Evolutionary conservation across 2,888 invertebrate genomes (phyloP).

Genomic region (Steromphala cineraria): DNA sequence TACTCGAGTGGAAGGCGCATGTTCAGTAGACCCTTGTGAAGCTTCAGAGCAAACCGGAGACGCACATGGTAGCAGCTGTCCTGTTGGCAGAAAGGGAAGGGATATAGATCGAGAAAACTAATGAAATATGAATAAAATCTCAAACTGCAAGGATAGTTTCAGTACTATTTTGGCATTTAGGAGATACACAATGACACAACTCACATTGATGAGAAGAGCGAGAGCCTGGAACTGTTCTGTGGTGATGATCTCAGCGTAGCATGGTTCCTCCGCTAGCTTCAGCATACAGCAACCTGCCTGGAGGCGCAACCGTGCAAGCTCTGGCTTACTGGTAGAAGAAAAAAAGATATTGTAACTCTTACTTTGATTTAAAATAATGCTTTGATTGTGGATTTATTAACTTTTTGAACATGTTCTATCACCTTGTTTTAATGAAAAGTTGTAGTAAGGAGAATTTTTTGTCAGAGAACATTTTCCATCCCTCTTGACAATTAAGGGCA

Average conservation of each 20-base stretch:
- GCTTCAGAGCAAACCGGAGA: constrained; percentile 90
- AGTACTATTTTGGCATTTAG: too few species aligned
- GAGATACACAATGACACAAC: constrained; percentile 66
- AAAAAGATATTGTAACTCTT: neutral
- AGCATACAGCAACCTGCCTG: constrained; percentile 96
- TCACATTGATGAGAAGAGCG: constrained; percentile 90
- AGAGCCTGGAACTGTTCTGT: constrained; percentile 96
- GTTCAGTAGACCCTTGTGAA: constrained; percentile 89
- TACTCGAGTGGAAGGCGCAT: constrained; percentile 90
- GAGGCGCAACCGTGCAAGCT: constrained; percentile 94
- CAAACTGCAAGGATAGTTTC: too few species aligned
- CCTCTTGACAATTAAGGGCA: too few species aligned
- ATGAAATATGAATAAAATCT: too few species aligned
- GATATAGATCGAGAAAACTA: too few species aligned
- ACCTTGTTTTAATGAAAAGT: too few species aligned
- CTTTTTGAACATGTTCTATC: too few species aligned
- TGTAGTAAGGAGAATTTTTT: too few species aligned
- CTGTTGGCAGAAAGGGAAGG: constrained; percentile 50
- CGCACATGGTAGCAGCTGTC: constrained; percentile 81
- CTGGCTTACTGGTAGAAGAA: constrained; percentile 76
- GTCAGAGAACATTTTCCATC: too few species aligned
- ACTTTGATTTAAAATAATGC: too few species aligned
- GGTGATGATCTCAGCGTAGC: constrained; percentile 94
- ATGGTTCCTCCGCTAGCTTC: constrained; percentile 97
- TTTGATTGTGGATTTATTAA: too few species aligned